A percentile compares a stretch with the other conserved stretches of the same genome.
These are phyloP conservation scores for Bruchidius siliquastri DNA, from an alignment of 2,888 invertebrate species.

Conservation along the genomic window DNA sequence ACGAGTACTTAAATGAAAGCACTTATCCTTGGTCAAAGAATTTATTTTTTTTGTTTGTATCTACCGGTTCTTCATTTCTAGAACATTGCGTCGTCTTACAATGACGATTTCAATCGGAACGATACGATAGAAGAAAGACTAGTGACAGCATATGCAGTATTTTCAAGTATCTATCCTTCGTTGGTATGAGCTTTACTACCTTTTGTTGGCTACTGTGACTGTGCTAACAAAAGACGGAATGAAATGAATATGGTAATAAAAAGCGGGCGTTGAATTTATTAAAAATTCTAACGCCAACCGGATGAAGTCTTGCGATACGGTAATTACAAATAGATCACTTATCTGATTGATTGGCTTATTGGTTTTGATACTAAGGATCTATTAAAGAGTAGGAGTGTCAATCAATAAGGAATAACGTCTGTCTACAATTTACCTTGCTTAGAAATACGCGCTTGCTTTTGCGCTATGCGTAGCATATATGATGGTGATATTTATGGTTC, in stretches of 20 bases:
- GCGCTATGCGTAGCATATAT: no score
- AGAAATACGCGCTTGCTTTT: neutral
- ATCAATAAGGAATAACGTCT: neutral
- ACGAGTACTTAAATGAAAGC: no score
- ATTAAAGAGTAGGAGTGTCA: neutral
- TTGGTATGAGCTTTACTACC: neutral
- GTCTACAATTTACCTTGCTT: neutral
- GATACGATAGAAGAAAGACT: no score
- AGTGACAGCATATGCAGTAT: no score
- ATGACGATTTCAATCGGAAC: no score
- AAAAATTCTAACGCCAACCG: neutral
- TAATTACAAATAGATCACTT: neutral
- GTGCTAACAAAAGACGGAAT: neutral
- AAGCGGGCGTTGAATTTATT: neutral
- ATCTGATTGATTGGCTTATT: neutral
- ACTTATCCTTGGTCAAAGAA: no score
- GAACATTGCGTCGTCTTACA: no score
- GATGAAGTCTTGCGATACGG: neutral
- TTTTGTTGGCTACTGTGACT: neutral
- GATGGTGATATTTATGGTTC: no score
- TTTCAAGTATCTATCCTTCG: no score
- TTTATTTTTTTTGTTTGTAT: no score
- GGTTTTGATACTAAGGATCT: neutral
- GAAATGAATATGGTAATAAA: neutral
- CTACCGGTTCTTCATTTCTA: no score